These are phyloP conservation scores for Drosophila arizonae DNA, from an alignment of 1,140 invertebrate species.

Conservation along the genomic window DNA sequence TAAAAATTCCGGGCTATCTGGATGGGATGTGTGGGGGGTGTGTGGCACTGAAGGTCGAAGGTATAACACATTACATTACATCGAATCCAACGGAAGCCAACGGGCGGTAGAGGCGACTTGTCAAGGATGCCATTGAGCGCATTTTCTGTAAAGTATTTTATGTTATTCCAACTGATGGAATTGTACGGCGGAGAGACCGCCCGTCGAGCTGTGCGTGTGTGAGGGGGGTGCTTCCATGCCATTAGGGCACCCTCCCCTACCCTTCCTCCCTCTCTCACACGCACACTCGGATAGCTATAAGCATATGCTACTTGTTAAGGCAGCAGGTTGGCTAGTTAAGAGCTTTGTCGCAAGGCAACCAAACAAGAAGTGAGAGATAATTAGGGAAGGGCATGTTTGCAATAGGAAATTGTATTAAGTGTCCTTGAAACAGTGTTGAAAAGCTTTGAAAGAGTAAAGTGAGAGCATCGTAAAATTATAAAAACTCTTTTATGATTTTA, in stretches of 20 bases:
- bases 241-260: constrained; percentile 16
- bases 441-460: not conserved
- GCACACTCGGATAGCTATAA: constrained; percentile 3
- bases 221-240: not conserved
- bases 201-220: not conserved
- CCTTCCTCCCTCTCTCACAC: not conserved
- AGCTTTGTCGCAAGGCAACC: constrained; percentile 9
- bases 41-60: too few relatives aligned
- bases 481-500: too few relatives aligned
- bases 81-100: constrained; percentile 23
- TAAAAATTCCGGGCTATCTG: constrained; percentile 25
- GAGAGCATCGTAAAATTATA: too few relatives aligned
- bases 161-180: constrained; percentile 49
- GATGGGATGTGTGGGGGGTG: not conserved
- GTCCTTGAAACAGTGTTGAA: not conserved
- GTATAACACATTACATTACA: constrained; percentile 21
- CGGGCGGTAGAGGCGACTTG: constrained; percentile 18
- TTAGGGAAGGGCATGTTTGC: not conserved
- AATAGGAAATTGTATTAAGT: not conserved
- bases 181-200: constrained; percentile 29
- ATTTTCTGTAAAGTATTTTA: constrained; percentile 56
- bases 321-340: constrained; percentile 26
- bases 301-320: constrained; percentile 32
- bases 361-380: constrained; percentile 6
- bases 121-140: constrained; percentile 50